Percentiles rank a stretch among this genome's conserved stretches.
Conservation (phyloP, 1,140 invertebrate species). For the Charaxes varanes region DNA sequence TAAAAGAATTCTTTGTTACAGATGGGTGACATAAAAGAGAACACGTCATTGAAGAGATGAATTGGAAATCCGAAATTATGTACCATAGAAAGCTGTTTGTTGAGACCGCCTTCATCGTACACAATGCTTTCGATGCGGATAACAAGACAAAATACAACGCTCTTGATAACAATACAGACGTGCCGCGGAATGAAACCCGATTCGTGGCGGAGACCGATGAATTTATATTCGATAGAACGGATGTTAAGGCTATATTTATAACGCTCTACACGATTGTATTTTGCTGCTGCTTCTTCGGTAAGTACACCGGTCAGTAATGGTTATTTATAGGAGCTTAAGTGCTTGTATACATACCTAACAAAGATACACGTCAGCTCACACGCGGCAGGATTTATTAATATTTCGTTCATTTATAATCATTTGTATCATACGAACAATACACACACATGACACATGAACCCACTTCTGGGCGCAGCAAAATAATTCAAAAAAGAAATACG, state of each 20-base stretch:
- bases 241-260: conserved; percentile 79
- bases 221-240: conserved; percentile 79
- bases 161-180: conserved; percentile 25
- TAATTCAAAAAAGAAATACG: too few relatives aligned
- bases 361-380: too few relatives aligned
- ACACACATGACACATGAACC: too few relatives aligned
- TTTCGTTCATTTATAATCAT: too few relatives aligned
- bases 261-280: conserved; percentile 80
- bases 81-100: conserved; percentile 36
- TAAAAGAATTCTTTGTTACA: conserved; percentile 17
- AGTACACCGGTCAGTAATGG: too few relatives aligned
- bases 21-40: conserved; percentile 24
- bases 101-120: conserved; percentile 25
- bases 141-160: conserved; percentile 30
- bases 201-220: conserved; percentile 64
- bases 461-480: too few relatives aligned
- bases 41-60: conserved; percentile 16
- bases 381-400: too few relatives aligned
- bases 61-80: conserved; percentile 32
- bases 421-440: too few relatives aligned
- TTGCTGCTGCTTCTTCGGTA: conserved; percentile 81
- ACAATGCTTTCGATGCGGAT: conserved; percentile 21
- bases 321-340: too few relatives aligned
- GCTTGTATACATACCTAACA: too few relatives aligned
- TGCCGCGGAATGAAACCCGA: conserved; percentile 36